Percentiles rank a stretch among this genome's conserved stretches.
phyloP scores from a whole-genome alignment of 2,797 vertebrate species.

The Cynopterus sphinx region DNA sequence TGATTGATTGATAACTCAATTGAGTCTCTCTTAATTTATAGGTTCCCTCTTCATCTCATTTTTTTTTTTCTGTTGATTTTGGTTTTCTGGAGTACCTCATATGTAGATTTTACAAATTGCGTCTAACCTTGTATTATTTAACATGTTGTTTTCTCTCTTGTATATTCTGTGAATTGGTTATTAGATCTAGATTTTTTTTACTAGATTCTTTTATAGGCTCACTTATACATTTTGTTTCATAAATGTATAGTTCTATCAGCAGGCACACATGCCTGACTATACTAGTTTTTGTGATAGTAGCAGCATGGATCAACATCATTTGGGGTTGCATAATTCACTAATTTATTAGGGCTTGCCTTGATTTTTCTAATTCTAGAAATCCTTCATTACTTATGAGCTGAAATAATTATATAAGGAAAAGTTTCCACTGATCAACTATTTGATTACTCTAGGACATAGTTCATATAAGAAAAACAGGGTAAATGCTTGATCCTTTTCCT shows the following conservation, averaged over 20 bases:
- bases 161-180: not conserved
- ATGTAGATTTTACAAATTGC: not conserved
- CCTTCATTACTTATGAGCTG: not conserved
- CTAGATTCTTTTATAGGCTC: not conserved
- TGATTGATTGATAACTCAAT: not conserved
- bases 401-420: slow-evolving; percentile 11
- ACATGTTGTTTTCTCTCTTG: not conserved
- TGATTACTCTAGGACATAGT: not conserved
- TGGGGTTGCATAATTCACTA: not conserved
- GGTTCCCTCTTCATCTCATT: not conserved
- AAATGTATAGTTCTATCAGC: not conserved
- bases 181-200: not conserved
- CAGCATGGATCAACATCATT: not conserved
- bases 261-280: not conserved
- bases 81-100: not conserved
- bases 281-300: not conserved
- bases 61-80: not conserved
- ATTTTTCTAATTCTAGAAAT: slow-evolving; percentile 13
- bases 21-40: not conserved
- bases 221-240: not conserved
- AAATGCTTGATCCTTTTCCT: not conserved
- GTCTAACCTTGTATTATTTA: not conserved
- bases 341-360: not conserved
- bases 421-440: not conserved
- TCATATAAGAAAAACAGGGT: not conserved